phyloP scores from a whole-genome alignment of 2,888 invertebrate genomes.

The Heliconius aoede region DNA sequence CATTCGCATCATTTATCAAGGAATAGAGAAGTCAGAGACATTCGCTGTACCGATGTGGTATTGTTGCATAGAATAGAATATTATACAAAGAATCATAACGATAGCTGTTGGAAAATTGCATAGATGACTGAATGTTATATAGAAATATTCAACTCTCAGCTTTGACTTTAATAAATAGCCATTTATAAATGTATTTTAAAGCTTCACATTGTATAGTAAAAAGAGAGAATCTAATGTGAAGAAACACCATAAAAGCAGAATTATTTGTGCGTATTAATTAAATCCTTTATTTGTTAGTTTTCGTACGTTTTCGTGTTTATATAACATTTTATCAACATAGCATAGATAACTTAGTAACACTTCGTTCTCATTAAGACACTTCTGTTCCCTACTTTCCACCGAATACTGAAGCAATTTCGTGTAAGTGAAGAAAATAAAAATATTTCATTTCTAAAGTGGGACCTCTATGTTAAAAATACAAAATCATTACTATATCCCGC shows the following conservation, averaged over 20 bases:
- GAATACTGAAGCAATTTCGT: neutral
- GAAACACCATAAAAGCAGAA: neutral
- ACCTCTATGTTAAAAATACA: no score
- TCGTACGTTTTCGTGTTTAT: no score
- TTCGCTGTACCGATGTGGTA: conserved; percentile 17
- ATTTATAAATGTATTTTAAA: neutral
- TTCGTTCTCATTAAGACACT: no score
- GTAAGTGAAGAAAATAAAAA: neutral
- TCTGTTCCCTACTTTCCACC: no score
- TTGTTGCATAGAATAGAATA: conserved; percentile 27
- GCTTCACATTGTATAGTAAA: neutral
- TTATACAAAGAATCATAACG: conserved; percentile 28
- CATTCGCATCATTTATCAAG: conserved; percentile 32
- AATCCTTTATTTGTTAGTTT: no score
- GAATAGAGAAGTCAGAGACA: conserved; percentile 34
- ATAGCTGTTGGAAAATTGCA: conserved; percentile 35
- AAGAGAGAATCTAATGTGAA: neutral
- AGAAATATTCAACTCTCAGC: neutral
- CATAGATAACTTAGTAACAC: no score
- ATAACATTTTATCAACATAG: no score
- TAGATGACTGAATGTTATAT: conserved; percentile 18
- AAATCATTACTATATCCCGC: no score
- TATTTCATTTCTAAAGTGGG: neutral
- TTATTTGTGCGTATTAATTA: neutral
- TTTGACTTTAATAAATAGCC: neutral